Percentiles rank a stretch among this genome's conserved stretches.
Conservation (phyloP, 2,888 invertebrate species). For the Slavum lentiscoides region DNA sequence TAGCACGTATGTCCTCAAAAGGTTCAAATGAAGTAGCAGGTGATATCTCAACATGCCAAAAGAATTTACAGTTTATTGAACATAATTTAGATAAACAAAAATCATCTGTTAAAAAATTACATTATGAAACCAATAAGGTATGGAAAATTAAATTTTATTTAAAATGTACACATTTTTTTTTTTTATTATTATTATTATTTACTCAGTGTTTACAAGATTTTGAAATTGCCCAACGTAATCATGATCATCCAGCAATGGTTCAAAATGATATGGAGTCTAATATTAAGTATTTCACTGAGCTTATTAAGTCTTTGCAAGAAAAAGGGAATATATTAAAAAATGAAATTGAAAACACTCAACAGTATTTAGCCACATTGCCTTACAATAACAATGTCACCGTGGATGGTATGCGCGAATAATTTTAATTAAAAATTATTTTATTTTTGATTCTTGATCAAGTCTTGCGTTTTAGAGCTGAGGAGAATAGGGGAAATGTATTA, state of each 20-base stretch:
- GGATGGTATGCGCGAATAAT: constrained; percentile 11
- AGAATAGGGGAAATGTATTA: constrained; percentile 52
- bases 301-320: constrained; percentile 50
- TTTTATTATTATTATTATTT: too few relatives aligned
- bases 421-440: background rate
- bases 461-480: constrained; percentile 27
- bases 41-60: constrained; percentile 41
- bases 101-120: constrained; percentile 41
- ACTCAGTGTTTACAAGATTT: constrained; percentile 51
- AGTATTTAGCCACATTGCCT: constrained; percentile 48
- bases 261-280: constrained; percentile 52
- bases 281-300: constrained; percentile 43
- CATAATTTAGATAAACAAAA: constrained; percentile 51
- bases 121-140: constrained; percentile 48
- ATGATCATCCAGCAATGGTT: constrained; percentile 49
- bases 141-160: background rate
- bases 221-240: constrained; percentile 53
- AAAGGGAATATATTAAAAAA: constrained; percentile 45
- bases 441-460: background rate
- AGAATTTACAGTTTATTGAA: constrained; percentile 47
- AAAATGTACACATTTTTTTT: too few relatives aligned
- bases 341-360: constrained; percentile 52
- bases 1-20: constrained; percentile 49
- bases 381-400: constrained; percentile 48
- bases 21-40: constrained; percentile 49